Evolutionary conservation across 2,888 invertebrate species (phyloP).

Genomic region (Euproctis similis): DNA sequence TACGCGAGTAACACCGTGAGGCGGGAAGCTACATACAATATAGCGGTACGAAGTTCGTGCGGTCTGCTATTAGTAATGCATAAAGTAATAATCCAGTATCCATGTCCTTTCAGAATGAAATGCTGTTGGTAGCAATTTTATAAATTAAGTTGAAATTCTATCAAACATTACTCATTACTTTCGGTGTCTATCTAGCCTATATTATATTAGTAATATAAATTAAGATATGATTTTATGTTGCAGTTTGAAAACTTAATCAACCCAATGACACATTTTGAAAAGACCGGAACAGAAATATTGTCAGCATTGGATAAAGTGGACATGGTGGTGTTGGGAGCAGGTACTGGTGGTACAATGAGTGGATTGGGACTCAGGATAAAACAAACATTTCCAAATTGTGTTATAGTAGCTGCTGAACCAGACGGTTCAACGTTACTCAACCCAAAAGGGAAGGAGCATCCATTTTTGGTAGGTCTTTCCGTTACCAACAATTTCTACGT

Average conservation of each 20-base stretch:
- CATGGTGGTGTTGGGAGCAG: slow-evolving; percentile 86
- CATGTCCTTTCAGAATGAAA: too few relatives aligned
- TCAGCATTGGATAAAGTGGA: slow-evolving; percentile 81
- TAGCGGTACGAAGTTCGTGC: too few relatives aligned
- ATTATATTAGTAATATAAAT: too few relatives aligned
- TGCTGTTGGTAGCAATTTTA: too few relatives aligned
- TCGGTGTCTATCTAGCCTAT: too few relatives aligned
- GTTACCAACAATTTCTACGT: too few relatives aligned
- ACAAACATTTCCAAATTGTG: slow-evolving; percentile 82
- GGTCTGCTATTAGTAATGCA: too few relatives aligned
- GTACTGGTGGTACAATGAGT: slow-evolving; percentile 93
- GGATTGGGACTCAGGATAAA: slow-evolving; percentile 92
- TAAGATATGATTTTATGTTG: slow-evolving; percentile 2
- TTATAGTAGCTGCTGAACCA: slow-evolving; percentile 90
- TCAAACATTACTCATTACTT: too few relatives aligned
- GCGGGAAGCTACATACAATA: too few relatives aligned
- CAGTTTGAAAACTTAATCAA: slow-evolving; percentile 93
- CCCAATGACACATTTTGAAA: slow-evolving; percentile 94
- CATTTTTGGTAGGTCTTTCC: slow-evolving; percentile 31
- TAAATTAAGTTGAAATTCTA: too few relatives aligned
- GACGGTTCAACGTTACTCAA: slow-evolving; percentile 80
- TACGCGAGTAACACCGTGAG: too few relatives aligned
- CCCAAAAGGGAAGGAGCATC: slow-evolving; percentile 20
- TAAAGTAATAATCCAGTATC: too few relatives aligned
- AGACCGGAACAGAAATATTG: slow-evolving; percentile 92